A percentile compares a stretch with the other conserved stretches of the same genome.
Evolutionary conservation across 1,140 invertebrate species (phyloP).

Genomic region (Pachypsylla venusta): DNA sequence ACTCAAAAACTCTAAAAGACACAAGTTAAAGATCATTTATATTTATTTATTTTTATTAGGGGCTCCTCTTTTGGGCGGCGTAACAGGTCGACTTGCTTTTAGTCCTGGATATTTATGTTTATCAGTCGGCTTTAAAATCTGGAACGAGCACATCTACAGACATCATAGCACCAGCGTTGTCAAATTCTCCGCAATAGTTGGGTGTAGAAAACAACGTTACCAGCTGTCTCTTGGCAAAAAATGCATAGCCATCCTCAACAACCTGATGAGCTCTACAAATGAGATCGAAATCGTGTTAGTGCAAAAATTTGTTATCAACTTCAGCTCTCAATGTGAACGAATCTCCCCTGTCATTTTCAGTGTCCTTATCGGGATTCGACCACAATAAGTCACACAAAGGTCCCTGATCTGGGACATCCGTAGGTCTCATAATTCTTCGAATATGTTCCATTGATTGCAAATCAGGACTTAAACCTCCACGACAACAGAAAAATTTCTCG

Average conservation of each 20-base stretch:
- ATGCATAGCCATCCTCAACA: slow-evolving; percentile 31
- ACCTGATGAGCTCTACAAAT: slow-evolving; percentile 45
- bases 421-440: slow-evolving; percentile 45
- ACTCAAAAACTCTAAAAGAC: no score
- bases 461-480: slow-evolving; percentile 42
- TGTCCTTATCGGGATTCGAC: slow-evolving; percentile 16
- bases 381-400: slow-evolving; percentile 28
- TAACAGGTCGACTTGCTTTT: no score
- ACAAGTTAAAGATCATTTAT: no score
- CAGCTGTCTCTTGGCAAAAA: slow-evolving; percentile 51
- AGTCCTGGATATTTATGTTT: no score
- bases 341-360: slow-evolving; percentile 34
- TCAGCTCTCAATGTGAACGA: slow-evolving; percentile 31
- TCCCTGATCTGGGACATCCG: slow-evolving; percentile 34
- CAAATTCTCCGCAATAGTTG: slow-evolving; percentile 43
- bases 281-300: slow-evolving; percentile 39
- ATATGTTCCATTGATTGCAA: slow-evolving; percentile 44
- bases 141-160: slow-evolving; percentile 53
- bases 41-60: no score
- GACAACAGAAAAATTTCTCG: slow-evolving; percentile 45
- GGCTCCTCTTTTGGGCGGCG: no score
- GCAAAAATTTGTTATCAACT: slow-evolving; percentile 27
- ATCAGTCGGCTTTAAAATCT: slow-evolving; percentile 32
- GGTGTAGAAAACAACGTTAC: slow-evolving; percentile 55
- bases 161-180: slow-evolving; percentile 63